Conservation (phyloP, 2,113 vertebrate species). For the Daboia siamensis region DNA sequence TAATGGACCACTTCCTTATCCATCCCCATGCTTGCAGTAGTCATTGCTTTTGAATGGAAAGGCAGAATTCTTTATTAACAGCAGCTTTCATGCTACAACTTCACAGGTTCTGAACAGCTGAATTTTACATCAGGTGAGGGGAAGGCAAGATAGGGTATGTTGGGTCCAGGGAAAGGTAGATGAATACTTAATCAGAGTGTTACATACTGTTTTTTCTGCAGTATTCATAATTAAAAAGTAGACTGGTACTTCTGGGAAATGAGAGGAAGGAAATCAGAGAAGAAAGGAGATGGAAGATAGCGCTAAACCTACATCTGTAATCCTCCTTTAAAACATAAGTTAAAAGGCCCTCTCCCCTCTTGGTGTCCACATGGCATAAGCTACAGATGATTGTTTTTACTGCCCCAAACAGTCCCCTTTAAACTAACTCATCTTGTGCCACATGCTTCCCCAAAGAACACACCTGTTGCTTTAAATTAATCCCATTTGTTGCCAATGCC, state of each 20-base stretch:
- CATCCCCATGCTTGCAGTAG: background rate
- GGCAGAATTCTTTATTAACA: background rate
- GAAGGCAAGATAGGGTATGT: background rate
- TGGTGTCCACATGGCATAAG: slow-evolving; percentile 21
- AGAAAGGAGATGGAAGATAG: too few species aligned
- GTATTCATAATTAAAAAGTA: background rate
- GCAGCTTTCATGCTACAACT: background rate
- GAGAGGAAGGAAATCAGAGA: background rate
- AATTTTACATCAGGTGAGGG: background rate
- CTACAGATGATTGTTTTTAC: slow-evolving; percentile 25
- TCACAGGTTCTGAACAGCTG: background rate
- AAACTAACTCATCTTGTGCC: slow-evolving; percentile 31
- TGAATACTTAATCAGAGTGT: background rate
- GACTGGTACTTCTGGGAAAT: background rate
- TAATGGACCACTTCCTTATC: background rate
- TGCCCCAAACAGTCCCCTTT: slow-evolving; percentile 25
- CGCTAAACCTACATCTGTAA: background rate
- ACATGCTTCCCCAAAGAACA: background rate
- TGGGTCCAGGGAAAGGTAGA: background rate
- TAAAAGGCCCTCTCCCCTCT: background rate
- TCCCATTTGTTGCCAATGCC: background rate
- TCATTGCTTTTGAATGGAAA: background rate
- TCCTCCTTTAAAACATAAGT: background rate
- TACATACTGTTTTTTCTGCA: background rate
- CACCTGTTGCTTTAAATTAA: slow-evolving; percentile 28